Evolutionary conservation across 30 jellyfish, hydroid and myxozoan genomes (phyloP).

Genomic region (Phacellophora camtschatica): DNA sequence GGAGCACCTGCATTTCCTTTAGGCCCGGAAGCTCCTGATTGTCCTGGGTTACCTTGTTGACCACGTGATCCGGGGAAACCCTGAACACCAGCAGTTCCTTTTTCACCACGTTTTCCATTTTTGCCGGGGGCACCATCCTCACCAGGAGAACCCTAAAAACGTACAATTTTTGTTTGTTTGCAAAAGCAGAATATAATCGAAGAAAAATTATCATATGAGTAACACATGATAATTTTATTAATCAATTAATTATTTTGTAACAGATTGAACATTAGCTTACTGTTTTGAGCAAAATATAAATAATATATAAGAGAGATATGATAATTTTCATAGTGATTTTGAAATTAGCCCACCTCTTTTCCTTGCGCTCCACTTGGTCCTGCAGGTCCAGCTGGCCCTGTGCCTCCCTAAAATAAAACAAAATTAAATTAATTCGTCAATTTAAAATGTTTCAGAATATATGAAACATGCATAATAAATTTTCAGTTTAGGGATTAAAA

Average conservation of each 20-base stretch:
- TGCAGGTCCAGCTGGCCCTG: conserved; percentile 78
- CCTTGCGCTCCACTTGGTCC: conserved; percentile 92
- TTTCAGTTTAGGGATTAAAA: too few species aligned
- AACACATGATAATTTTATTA: too few species aligned
- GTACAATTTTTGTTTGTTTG: not conserved
- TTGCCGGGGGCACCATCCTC: conserved; percentile 84
- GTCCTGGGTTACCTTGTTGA: conserved; percentile 79
- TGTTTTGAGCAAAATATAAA: too few species aligned
- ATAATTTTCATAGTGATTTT: not conserved
- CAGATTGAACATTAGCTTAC: too few species aligned
- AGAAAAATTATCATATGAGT: too few species aligned
- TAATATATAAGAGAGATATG: too few species aligned
- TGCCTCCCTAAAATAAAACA: conserved; percentile 31
- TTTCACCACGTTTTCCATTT: conserved; percentile 86
- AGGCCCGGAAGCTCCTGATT: conserved; percentile 77
- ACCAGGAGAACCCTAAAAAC: conserved; percentile 66
- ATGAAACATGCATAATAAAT: too few species aligned
- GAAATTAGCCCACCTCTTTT: conserved; percentile 36
- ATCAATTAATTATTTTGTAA: too few species aligned
- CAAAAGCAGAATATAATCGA: not conserved
- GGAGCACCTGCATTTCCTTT: conserved; percentile 88
- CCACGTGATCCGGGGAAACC: conserved; percentile 70
- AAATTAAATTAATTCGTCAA: too few species aligned
- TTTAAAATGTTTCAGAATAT: too few species aligned
- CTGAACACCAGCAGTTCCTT: conserved; percentile 77